Conservation (phyloP, 2,113 vertebrate genomes). For the Prunella fulvescens region DNA sequence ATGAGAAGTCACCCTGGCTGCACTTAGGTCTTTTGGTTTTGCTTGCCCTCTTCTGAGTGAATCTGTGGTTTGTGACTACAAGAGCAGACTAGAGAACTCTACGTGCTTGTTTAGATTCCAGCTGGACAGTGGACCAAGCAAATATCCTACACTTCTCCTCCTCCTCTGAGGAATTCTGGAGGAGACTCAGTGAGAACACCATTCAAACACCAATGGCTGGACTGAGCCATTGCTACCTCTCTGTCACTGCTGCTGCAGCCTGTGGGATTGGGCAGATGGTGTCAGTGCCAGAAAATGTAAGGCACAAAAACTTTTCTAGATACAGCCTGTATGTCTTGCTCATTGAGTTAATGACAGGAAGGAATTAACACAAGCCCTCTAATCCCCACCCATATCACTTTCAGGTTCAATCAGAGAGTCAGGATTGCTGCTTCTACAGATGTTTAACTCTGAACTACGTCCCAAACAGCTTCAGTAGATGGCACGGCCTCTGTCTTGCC, state of each 20-base stretch:
- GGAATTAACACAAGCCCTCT: not conserved
- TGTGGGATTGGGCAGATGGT: not conserved
- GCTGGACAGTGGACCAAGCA: not conserved
- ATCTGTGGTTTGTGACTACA: not conserved
- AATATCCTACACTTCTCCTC: not conserved
- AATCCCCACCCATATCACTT: not conserved
- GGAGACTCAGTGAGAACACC: not conserved
- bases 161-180: not conserved
- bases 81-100: not conserved
- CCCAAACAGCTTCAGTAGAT: not conserved
- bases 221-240: not conserved
- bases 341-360: not conserved
- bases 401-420: not conserved
- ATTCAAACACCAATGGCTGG: not conserved
- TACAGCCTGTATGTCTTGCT: not conserved
- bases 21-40: not conserved
- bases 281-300: not conserved
- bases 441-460: not conserved
- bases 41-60: not conserved
- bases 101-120: not conserved
- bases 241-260: not conserved
- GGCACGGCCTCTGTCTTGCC: not conserved
- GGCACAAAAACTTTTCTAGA: not conserved
- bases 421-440: not conserved
- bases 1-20: not conserved